Evolutionary conservation across 2,888 invertebrate species (phyloP).

Genomic region (Mactromeris polynyma): DNA sequence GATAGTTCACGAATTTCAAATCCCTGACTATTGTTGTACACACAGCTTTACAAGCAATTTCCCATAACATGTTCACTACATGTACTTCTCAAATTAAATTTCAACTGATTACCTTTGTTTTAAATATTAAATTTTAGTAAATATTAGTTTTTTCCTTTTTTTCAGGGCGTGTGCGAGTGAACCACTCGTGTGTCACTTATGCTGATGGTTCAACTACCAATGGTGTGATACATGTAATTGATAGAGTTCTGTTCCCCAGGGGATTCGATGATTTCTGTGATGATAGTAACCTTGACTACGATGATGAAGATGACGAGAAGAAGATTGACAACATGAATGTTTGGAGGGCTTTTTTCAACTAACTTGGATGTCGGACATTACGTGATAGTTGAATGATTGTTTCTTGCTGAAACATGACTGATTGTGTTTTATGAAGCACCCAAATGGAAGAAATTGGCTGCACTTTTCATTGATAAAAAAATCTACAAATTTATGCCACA

Average conservation of each 20-base stretch:
- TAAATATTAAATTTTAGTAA: too few relatives aligned
- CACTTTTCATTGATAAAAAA: too few relatives aligned
- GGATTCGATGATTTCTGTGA: constrained; percentile 38
- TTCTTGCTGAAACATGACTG: too few relatives aligned
- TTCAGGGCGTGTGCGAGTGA: constrained; percentile 38
- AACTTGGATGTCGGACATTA: neutral
- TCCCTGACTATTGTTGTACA: too few relatives aligned
- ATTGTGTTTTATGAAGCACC: too few relatives aligned
- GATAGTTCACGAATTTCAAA: too few relatives aligned
- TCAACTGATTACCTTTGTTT: too few relatives aligned
- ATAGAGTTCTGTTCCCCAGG: constrained; percentile 54
- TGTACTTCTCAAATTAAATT: too few relatives aligned
- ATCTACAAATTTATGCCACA: too few relatives aligned
- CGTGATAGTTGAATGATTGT: neutral
- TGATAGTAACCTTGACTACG: constrained; percentile 12
- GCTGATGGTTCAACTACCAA: constrained; percentile 56
- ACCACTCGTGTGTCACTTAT: constrained; percentile 37
- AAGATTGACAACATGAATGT: neutral
- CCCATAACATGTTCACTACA: too few relatives aligned
- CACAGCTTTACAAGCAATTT: too few relatives aligned
- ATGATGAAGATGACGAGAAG: constrained; percentile 22
- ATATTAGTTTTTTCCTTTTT: neutral
- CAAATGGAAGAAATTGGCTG: too few relatives aligned
- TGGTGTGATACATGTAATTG: constrained; percentile 61
- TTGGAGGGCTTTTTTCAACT: constrained; percentile 1